Conservation (phyloP, 2,113 vertebrate species). For the Mungos mungo region DNA sequence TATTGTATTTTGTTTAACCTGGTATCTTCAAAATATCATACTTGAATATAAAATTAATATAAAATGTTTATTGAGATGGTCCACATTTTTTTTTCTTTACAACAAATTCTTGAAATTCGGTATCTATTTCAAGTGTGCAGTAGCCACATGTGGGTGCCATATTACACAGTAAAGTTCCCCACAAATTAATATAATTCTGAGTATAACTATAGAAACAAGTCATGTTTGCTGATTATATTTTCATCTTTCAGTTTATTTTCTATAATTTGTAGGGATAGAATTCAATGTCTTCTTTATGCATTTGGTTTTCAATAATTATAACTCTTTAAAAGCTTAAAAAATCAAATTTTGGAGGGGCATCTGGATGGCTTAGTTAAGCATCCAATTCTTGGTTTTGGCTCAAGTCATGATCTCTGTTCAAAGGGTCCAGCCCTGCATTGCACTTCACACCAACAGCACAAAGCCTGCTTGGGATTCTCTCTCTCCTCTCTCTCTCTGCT, state of each 20-base stretch:
- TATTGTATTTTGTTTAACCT: background rate
- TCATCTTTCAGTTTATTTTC: background rate
- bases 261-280: background rate
- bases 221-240: conserved; percentile 19
- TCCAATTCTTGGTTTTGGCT: too few relatives aligned
- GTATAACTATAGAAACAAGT: background rate
- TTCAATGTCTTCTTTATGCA: background rate
- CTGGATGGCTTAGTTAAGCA: too few relatives aligned
- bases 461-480: too few relatives aligned
- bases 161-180: background rate
- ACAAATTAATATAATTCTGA: background rate
- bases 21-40: background rate
- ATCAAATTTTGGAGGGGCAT: background rate
- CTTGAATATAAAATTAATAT: background rate
- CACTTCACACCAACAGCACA: too few relatives aligned
- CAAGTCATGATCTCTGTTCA: too few relatives aligned
- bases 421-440: too few relatives aligned
- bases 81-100: background rate
- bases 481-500: too few relatives aligned
- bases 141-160: background rate
- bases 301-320: conserved; percentile 9
- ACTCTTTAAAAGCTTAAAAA: conserved; percentile 21
- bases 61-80: background rate
- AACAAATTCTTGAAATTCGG: background rate
- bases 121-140: background rate